These are phyloP conservation scores for Trichacis sp. DNA, from an alignment of 2,888 invertebrate genomes.

Conservation along the genomic window DNA sequence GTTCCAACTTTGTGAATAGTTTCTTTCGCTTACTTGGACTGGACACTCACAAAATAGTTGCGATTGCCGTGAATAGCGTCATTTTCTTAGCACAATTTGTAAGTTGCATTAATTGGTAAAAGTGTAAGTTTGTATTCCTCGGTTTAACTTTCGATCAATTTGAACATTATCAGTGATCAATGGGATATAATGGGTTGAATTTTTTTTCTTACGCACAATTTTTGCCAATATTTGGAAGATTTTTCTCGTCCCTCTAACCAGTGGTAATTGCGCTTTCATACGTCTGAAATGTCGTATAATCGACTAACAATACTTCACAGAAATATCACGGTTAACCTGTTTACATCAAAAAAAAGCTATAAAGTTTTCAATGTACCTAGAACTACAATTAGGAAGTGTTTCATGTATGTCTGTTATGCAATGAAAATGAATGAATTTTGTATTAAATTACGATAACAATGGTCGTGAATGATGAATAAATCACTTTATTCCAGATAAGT, in stretches of 20 bases:
- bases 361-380: not conserved
- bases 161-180: no score
- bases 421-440: no score
- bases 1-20: constrained; percentile 66
- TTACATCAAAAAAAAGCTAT: not conserved
- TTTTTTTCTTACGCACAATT: not conserved
- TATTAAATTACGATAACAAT: no score
- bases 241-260: not conserved
- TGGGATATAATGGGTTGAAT: no score
- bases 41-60: constrained; percentile 81
- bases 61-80: constrained; percentile 85
- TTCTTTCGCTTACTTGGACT: constrained; percentile 81
- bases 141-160: no score
- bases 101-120: no score
- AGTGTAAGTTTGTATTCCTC: not conserved
- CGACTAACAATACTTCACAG: not conserved
- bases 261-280: no score
- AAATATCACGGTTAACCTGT: not conserved
- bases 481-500: constrained; percentile 73
- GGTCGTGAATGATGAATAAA: no score
- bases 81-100: constrained; percentile 89
- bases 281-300: no score
- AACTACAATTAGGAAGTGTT: not conserved
- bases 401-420: no score
- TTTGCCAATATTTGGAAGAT: not conserved